Conservation (phyloP, 2,888 invertebrate species). For the Eupithecia pulchellata region DNA sequence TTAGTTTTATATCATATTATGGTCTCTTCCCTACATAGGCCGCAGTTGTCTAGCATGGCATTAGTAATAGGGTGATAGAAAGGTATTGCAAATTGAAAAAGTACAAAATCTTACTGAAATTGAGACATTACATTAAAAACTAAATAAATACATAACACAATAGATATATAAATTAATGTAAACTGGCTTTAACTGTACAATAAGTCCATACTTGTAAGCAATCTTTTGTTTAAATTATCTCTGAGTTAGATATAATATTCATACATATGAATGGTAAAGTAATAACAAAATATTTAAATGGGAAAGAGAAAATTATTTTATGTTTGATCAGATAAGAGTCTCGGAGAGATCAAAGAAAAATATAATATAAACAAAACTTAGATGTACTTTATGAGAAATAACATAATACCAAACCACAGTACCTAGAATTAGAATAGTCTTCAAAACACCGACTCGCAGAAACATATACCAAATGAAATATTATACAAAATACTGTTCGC, state of each 20-base stretch:
- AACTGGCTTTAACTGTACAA: neutral
- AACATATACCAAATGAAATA: conserved; percentile 46
- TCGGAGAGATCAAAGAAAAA: conserved; percentile 10
- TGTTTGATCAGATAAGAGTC: neutral
- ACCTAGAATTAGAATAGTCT: conserved; percentile 42
- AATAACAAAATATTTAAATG: neutral
- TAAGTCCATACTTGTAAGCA: conserved; percentile 14
- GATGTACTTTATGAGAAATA: conserved; percentile 50
- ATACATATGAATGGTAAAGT: neutral
- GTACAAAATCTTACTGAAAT: conserved; percentile 54
- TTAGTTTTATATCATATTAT: neutral
- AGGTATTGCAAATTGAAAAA: conserved; percentile 38
- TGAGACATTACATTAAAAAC: conserved; percentile 57
- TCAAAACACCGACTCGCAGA: conserved; percentile 48
- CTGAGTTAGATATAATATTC: neutral
- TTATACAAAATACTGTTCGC: conserved; percentile 52
- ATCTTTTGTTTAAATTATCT: neutral
- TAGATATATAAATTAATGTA: conserved; percentile 11
- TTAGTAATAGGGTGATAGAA: conserved; percentile 28
- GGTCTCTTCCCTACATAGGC: neutral
- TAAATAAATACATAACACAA: conserved; percentile 54
- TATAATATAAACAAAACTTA: conserved; percentile 20
- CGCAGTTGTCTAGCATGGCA: conserved; percentile 46
- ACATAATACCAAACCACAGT: conserved; percentile 46
- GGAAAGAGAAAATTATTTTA: neutral